Evolutionary conservation across 2,888 invertebrate species (phyloP), one percentile per base, ranked within the genome.

Genomic region (Biston stratarius): DNA sequence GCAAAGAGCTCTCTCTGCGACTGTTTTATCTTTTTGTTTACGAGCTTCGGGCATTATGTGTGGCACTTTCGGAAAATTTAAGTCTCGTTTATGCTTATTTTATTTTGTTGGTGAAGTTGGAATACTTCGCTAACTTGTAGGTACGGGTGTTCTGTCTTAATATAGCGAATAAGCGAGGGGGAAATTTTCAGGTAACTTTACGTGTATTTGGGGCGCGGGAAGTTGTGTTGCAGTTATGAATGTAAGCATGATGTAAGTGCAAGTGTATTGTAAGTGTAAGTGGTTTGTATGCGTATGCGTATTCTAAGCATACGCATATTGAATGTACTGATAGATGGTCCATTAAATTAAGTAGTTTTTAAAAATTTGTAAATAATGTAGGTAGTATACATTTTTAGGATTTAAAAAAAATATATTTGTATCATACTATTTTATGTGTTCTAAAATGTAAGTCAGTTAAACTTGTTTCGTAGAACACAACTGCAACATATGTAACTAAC

Each of bases 1-100:
- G 52, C 48, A 51, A 62, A 69, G 59, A 52, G 66, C 64, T 65
- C 65, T 62, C 61, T 56, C 63, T 65, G 63, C 61, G 72, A 77
- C 76, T 78, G 73, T 77, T 81, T 83, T 83, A 83, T 83, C 77
- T 80, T 77, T 77, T 81, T 82, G 82, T 83, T 83, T 82, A 82
- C 77, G 82, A 80, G 73, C 75, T 56, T 61, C 64, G 67, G 76
- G 76, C 76, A 80, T 81, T 80, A 83, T 80, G 79, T 78, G 80
- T 81, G 79, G 80, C 80, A 80, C 80, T 82, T 83, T 77, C 77
- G 70, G 75, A 75, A 80, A 81, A 80, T 83, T 77, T 82, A 80
- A 82, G 71, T 69, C 77, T 62, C 80, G 73, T 82, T 83, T 82
- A 80, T 77, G 76, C 77, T 77, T 79, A 83, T 73, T 81, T 83